A percentile compares a stretch with the other conserved stretches of the same genome.
Conservation (phyloP, 2,888 invertebrate genomes). For the Dryomyza anilis region DNA sequence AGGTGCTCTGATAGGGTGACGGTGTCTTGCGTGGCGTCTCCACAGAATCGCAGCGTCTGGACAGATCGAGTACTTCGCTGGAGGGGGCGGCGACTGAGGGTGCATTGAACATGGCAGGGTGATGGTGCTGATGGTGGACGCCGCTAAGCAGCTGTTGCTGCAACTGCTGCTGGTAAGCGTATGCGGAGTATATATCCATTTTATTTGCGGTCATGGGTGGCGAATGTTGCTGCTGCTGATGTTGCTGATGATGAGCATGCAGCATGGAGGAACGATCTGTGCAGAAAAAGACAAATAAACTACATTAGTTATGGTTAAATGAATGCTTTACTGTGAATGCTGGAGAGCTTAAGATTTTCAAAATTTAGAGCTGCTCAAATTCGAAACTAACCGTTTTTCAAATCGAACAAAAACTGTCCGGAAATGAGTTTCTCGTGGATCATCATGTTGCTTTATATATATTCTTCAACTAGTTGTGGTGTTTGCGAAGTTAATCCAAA, state of each 20-base stretch:
- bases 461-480: not conserved
- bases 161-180: constrained; percentile 52
- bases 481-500: not conserved
- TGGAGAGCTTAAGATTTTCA: not conserved
- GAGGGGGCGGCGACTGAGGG: constrained; percentile 22
- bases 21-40: constrained; percentile 56
- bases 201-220: constrained; percentile 41
- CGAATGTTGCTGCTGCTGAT: constrained; percentile 34
- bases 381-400: constrained; percentile 53
- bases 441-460: constrained; percentile 43
- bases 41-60: constrained; percentile 56
- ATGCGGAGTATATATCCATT: constrained; percentile 53
- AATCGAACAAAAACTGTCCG: constrained; percentile 53
- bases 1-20: constrained; percentile 56
- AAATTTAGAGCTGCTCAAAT: not conserved
- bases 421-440: constrained; percentile 56
- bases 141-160: constrained; percentile 37
- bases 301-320: not conserved
- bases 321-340: not conserved
- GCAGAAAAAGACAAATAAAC: not conserved
- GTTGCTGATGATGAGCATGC: constrained; percentile 35
- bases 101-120: constrained; percentile 24
- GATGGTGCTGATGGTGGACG: constrained; percentile 20
- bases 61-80: constrained; percentile 57
- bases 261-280: constrained; percentile 44